phyloP scores from a whole-genome alignment of 2,113 vertebrate genomes.

The Triplophysa rosa region DNA sequence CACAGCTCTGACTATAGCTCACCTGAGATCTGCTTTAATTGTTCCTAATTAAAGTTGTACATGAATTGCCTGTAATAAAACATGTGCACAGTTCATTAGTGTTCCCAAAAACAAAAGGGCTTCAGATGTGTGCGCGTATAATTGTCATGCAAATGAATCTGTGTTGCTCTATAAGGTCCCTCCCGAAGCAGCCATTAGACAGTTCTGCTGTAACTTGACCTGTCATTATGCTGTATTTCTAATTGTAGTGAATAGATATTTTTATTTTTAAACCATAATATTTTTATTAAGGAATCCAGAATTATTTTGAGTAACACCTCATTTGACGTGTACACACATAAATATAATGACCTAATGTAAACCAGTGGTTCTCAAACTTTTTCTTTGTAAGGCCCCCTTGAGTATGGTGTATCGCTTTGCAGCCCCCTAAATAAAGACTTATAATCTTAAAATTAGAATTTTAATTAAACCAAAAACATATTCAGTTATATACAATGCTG shows the following conservation, averaged over 20 bases:
- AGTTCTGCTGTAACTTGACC: not conserved
- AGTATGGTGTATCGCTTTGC: no score
- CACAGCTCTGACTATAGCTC: conserved; percentile 40
- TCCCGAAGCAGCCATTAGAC: conserved; percentile 10
- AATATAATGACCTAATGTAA: no score
- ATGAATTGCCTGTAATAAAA: conserved; percentile 59
- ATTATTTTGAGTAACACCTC: no score
- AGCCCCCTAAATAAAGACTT: no score
- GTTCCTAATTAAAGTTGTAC: conserved; percentile 55
- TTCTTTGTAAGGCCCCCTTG: no score
- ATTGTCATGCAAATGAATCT: conserved; percentile 53
- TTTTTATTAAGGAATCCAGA: no score
- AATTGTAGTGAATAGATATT: not conserved
- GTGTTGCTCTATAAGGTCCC: conserved; percentile 30
- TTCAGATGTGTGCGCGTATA: conserved; percentile 41
- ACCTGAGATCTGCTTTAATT: conserved; percentile 49
- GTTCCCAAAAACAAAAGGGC: conserved; percentile 46
- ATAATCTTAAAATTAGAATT: no score
- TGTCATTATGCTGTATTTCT: not conserved
- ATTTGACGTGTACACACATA: no score
- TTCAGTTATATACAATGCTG: no score
- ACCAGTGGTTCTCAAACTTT: no score
- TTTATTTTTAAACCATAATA: not conserved
- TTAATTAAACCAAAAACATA: no score
- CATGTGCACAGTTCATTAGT: conserved; percentile 53